These are phyloP conservation scores for Panorpa germanica DNA, from an alignment of 2,888 invertebrate species.

Conservation along the genomic window DNA sequence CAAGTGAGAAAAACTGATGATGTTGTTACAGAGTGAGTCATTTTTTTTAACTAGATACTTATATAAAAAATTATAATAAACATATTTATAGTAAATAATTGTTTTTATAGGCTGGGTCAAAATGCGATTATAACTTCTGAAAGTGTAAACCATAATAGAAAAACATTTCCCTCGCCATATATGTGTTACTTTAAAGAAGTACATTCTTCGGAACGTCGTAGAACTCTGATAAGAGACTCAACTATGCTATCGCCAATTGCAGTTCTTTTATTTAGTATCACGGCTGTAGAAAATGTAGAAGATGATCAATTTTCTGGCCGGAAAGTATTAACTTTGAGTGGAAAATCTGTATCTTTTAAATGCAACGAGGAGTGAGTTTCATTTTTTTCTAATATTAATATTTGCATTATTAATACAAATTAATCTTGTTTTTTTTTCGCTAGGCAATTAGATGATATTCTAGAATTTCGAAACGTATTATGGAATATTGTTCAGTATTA, in stretches of 20 bases:
- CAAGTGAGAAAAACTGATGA: conserved; percentile 25
- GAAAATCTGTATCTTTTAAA: too few relatives aligned
- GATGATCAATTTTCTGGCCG: too few relatives aligned
- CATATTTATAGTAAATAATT: too few relatives aligned
- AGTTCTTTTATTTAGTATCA: conserved; percentile 31
- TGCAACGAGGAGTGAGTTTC: too few relatives aligned
- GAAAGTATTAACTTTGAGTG: too few relatives aligned
- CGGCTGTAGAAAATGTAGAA: conserved; percentile 13
- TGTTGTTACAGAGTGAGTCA: conserved; percentile 31
- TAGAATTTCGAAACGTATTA: conserved; percentile 27
- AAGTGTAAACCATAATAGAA: conserved; percentile 39
- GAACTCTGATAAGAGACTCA: conserved; percentile 33
- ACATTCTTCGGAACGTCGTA: conserved; percentile 31
- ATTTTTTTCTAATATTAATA: conserved; percentile 21
- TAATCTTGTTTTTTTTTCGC: conserved; percentile 17
- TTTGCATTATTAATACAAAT: conserved; percentile 9
- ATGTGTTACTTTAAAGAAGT: conserved; percentile 36
- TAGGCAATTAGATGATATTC: conserved; percentile 30
- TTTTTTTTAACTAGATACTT: too few relatives aligned
- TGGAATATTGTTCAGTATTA: conserved; percentile 29
- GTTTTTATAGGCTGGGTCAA: conserved; percentile 28
- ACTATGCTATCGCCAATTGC: conserved; percentile 36
- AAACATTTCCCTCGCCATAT: conserved; percentile 24
- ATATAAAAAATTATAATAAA: too few relatives aligned
- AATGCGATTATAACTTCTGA: conserved; percentile 36